phyloP scores from a whole-genome alignment of 2,113 vertebrate species.

The Coreoperca whiteheadi region DNA sequence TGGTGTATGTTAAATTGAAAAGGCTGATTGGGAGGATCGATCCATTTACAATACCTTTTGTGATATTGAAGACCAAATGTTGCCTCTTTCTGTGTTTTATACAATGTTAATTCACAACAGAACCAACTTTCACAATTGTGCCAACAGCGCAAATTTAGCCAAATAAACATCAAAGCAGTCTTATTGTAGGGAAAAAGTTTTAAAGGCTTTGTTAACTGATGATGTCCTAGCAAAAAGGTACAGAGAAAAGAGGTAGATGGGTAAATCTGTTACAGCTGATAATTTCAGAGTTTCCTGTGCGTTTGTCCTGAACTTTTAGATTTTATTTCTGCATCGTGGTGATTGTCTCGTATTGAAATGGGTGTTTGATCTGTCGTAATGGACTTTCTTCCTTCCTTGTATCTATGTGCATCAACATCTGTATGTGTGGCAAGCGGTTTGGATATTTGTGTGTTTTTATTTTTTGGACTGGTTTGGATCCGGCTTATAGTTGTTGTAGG shows the following conservation, averaged over 20 bases:
- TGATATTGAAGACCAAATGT: slow-evolving; percentile 69
- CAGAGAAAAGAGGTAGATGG: slow-evolving; percentile 23
- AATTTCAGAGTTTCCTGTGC: slow-evolving; percentile 31
- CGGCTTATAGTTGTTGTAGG: slow-evolving; percentile 42
- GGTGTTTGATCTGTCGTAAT: slow-evolving; percentile 25
- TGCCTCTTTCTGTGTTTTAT: slow-evolving; percentile 49
- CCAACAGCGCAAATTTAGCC: slow-evolving; percentile 32
- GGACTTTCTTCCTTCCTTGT: slow-evolving; percentile 25
- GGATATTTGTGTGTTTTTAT: slow-evolving; percentile 2
- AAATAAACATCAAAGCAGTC: slow-evolving; percentile 56
- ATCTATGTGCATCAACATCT: slow-evolving; percentile 54
- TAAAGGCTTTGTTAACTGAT: slow-evolving; percentile 6
- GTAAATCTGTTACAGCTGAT: slow-evolving; percentile 56
- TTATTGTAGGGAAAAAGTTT: slow-evolving; percentile 54
- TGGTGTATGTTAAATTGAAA: slow-evolving; percentile 38
- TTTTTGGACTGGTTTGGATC: slow-evolving; percentile 11
- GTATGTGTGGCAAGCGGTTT: slow-evolving; percentile 49
- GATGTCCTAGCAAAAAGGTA: slow-evolving; percentile 44
- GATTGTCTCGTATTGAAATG: slow-evolving; percentile 53
- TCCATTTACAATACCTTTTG: slow-evolving; percentile 23
- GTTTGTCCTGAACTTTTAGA: slow-evolving; percentile 31
- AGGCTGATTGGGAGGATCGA: slow-evolving; percentile 31
- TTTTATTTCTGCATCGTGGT: slow-evolving; percentile 36
- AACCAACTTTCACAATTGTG: slow-evolving; percentile 31
- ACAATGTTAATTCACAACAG: slow-evolving; percentile 38